Evolutionary conservation across 2,797 vertebrate genomes (phyloP), one percentile per base, ranked within the genome.

Genomic region (Carcharodon carcharias): DNA sequence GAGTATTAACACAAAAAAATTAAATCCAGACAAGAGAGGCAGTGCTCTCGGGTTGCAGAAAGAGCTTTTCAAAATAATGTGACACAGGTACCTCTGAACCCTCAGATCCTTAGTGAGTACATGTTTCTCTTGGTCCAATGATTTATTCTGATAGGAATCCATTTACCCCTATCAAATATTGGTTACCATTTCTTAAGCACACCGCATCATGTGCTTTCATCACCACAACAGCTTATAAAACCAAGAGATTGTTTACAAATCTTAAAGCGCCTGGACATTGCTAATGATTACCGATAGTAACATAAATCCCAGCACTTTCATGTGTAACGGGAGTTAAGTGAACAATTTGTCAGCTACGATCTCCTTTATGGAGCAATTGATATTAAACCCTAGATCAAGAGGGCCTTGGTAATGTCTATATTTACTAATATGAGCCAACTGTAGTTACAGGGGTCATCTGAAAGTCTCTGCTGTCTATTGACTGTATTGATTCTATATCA

Each of bases 181-280:
- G 54, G 54, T 89, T 58, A 77, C 73, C 73, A 35, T n/a, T 77
- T 9, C 73, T n/a, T 11, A 58, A 89, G 11, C 87, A 58, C 31
- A 12, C 0, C 3, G 87, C 54, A 58, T 11, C 2, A 87, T 87
- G 23, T 87, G 45, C 82, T 28, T 87, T 87, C 82, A 87, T 54
- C 82, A 11, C 45, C 82, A 89, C 12, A 31, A 9, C 87, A 58
- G 9, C 50, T 31, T 54, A 12, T 89, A 35, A 89, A 35, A 56
- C 31, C 26, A 87, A 89, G 87, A 89, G 87, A 31, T 89, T 56
- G 87, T 56, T 89, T 89, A 35, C 87, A 58, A 89, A 89, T 58
- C 28, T 28, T 89, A 56, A 56, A 89, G 54, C 28, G 54, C 87
- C 50, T 58, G 26, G 50, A 58, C 54, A 89, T 28, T 56, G 54